A percentile compares a stretch with the other conserved stretches of the same genome.
Evolutionary conservation across 1,140 invertebrate genomes (phyloP).

Genomic region (Leptoteleia sp.): DNA sequence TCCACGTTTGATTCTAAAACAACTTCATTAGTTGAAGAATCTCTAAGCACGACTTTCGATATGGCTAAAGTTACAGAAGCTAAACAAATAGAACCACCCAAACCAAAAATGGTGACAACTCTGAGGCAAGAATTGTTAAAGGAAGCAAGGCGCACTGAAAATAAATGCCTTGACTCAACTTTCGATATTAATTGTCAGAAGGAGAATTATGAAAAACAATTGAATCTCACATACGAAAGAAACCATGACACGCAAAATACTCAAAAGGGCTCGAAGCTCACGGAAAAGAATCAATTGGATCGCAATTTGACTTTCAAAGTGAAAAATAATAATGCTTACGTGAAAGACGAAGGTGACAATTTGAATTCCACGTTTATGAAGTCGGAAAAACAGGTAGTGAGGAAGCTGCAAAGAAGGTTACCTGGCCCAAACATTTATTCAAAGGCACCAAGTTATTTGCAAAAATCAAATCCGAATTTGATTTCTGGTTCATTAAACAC

Average conservation of each 20-base stretch:
- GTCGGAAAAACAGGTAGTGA: conserved; percentile 21
- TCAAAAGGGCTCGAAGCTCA: conserved; percentile 16
- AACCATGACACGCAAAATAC: conserved; percentile 15
- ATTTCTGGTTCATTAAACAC: conserved; percentile 66
- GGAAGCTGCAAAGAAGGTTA: conserved; percentile 44
- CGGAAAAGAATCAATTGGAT: conserved; percentile 44
- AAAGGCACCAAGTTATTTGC: conserved; percentile 75
- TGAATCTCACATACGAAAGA: conserved; percentile 37
- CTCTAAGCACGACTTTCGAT: conserved; percentile 5
- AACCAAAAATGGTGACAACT: conserved; percentile 17
- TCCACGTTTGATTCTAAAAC: not conserved
- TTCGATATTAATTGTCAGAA: conserved; percentile 62
- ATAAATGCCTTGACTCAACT: conserved; percentile 66
- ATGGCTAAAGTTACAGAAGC: not conserved
- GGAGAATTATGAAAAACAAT: conserved; percentile 25
- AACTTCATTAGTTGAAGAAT: not conserved
- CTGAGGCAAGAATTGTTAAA: conserved; percentile 70
- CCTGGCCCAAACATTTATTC: conserved; percentile 68
- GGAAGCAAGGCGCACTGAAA: conserved; percentile 63
- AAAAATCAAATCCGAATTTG: conserved; percentile 80
- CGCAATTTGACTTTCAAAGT: conserved; percentile 42
- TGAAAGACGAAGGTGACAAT: conserved; percentile 30
- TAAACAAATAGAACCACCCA: conserved; percentile 19
- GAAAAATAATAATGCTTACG: conserved; percentile 49
- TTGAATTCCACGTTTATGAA: conserved; percentile 51